Evolutionary conservation across 2,113 vertebrate genomes (phyloP), one percentile per base, ranked within the genome.

Genomic region (Rhadina sibilatrix): DNA sequence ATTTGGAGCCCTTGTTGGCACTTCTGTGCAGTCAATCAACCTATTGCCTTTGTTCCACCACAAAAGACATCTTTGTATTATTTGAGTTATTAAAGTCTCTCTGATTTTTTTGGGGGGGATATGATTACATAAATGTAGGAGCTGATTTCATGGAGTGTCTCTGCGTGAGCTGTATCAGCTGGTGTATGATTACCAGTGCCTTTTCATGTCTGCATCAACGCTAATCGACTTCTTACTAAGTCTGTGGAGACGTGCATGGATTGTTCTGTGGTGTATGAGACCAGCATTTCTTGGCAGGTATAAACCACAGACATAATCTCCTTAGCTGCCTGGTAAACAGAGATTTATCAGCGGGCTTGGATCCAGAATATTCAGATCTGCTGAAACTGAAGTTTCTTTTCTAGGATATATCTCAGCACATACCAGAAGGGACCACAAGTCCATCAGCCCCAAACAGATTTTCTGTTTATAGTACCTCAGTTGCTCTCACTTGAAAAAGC

Each of bases 331-430:
- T 72, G 79, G 57, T 64, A 83, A 89, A 66, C 56, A 78, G 53
- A 31, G 15, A 81, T 68, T 89, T 94, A 81, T 82, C 35, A 47
- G 54, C 31, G 38, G 64, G 8, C 44, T 89, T 63, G 35, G 38
- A 60, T 87, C 37, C 74, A 85, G 57, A 72, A 65, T 90, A 79
- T 24, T 65, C 68, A 83, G 66, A 65, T 81, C 78, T 44, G 30
- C 79, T 92, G 80, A 94, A 86, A 59, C 11, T 4, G 33, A 86
- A 47, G 31, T 47, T 90, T 81, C 38, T 74, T 90, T 83, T 74
- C 71, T 77, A 24, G 22, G 59, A 54, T 37, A 23, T 77, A 46
- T 59, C 50, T 92, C 42, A 77, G 75, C 75, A 81, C 8, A 15
- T 28, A 54, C 15, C 59, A 93, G 68, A 83, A 83, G 54, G 63